phyloP scores from a whole-genome alignment of 2,113 vertebrate genomes.

The Condylura cristata region DNA sequence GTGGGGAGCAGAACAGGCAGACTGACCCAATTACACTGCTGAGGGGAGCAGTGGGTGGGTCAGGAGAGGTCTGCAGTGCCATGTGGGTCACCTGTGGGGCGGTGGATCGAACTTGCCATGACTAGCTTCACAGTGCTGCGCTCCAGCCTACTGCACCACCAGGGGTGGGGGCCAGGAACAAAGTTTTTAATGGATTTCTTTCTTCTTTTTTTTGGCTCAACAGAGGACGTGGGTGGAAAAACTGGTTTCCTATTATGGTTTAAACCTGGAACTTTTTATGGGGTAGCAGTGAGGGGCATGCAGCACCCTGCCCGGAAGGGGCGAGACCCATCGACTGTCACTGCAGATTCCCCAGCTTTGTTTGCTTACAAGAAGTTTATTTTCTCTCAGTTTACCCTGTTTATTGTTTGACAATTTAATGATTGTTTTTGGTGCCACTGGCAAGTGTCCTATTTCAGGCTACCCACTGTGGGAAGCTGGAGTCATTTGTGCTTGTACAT shows the following conservation, averaged over 20 bases:
- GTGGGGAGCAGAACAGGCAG: too few species aligned
- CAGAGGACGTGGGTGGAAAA: not conserved
- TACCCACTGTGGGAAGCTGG: conserved; percentile 36
- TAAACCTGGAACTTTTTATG: not conserved
- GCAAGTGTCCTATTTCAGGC: conserved; percentile 49
- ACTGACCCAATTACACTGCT: too few species aligned
- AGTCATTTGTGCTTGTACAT: conserved; percentile 25
- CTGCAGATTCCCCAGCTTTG: not conserved
- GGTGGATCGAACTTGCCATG: too few species aligned
- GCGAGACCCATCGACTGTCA: not conserved
- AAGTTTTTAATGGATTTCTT: not conserved
- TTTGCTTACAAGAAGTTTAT: not conserved
- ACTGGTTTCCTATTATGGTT: not conserved
- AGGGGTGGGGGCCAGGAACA: too few species aligned
- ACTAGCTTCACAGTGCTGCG: too few species aligned
- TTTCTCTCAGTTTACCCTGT: conserved; percentile 50
- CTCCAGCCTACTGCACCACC: too few species aligned
- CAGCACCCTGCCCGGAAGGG: too few species aligned
- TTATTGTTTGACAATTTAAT: conserved; percentile 36
- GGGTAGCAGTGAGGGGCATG: rapidly evolving
- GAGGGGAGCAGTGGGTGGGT: too few species aligned
- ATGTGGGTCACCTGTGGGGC: too few species aligned
- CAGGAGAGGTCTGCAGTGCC: too few species aligned
- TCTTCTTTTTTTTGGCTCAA: not conserved
- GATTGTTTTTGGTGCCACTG: conserved; percentile 14